Evolutionary conservation across 2,888 invertebrate genomes (phyloP).

Genomic region (Standfussiana lucernea): DNA sequence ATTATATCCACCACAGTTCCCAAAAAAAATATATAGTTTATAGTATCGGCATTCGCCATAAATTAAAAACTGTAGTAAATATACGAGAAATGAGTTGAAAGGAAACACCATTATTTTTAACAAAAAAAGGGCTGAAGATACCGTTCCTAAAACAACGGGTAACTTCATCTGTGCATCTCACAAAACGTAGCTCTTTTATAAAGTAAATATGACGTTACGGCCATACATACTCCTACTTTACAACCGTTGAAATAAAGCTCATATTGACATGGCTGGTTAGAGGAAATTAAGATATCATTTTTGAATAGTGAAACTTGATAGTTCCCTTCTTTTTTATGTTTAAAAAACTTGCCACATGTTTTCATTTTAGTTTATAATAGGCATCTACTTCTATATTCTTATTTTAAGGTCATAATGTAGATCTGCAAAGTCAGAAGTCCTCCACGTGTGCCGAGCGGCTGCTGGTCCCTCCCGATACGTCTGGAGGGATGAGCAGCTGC

Average conservation of each 20-base stretch:
- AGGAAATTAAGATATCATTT: slow-evolving; percentile 79
- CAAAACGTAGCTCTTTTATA: slow-evolving; percentile 30
- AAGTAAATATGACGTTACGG: neutral
- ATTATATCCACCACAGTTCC: no score
- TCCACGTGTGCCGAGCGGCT: no score
- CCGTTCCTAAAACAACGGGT: slow-evolving; percentile 50
- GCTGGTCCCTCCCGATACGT: no score
- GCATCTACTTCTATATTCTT: neutral
- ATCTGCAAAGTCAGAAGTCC: no score
- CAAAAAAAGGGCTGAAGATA: slow-evolving; percentile 25
- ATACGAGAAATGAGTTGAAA: slow-evolving; percentile 39
- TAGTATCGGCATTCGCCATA: neutral
- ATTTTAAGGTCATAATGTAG: neutral
- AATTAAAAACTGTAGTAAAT: slow-evolving; percentile 13
- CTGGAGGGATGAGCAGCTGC: no score
- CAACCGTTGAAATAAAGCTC: slow-evolving; percentile 33
- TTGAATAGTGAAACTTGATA: slow-evolving; percentile 80
- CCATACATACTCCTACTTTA: slow-evolving; percentile 27
- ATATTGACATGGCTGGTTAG: slow-evolving; percentile 49
- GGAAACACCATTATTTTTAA: slow-evolving; percentile 44
- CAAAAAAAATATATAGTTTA: no score
- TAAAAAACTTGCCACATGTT: slow-evolving; percentile 72
- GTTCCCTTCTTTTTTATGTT: slow-evolving; percentile 74
- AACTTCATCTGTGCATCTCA: slow-evolving; percentile 49
- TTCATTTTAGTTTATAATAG: slow-evolving; percentile 37